A percentile compares a stretch with the other conserved stretches of the same genome.
Conservation (phyloP, 2,888 invertebrate species). For the Ectropis crepuscularia region DNA sequence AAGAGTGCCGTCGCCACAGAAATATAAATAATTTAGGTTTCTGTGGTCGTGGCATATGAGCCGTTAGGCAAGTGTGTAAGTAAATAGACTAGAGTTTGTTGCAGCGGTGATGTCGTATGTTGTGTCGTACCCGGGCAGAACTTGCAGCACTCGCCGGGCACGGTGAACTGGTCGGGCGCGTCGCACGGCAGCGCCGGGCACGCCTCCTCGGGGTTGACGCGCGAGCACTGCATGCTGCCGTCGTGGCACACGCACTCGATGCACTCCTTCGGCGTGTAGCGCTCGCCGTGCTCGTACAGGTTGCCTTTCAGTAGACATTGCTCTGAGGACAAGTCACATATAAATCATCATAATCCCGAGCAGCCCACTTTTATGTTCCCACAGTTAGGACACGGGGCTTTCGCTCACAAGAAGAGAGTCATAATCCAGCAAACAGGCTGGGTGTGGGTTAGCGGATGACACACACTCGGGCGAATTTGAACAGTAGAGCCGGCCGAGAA, state of each 20-base stretch:
- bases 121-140: constrained; percentile 90
- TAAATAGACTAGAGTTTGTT: too few species aligned
- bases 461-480: too few species aligned
- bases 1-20: too few species aligned
- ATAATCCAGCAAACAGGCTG: too few species aligned
- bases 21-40: too few species aligned
- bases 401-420: too few species aligned
- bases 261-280: constrained; percentile 89
- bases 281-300: constrained; percentile 92
- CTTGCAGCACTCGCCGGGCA: constrained; percentile 95
- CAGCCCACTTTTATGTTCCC: too few species aligned
- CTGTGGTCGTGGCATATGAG: too few species aligned
- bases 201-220: constrained; percentile 88
- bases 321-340: constrained; percentile 75
- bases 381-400: too few species aligned
- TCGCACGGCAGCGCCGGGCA: constrained; percentile 93
- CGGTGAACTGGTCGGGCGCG: constrained; percentile 90
- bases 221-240: constrained; percentile 91
- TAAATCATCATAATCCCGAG: background rate
- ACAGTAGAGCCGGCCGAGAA: too few species aligned
- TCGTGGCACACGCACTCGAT: constrained; percentile 93
- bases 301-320: constrained; percentile 88
- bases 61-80: too few species aligned
- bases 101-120: background rate
- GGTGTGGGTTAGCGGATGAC: too few species aligned